Percentiles rank a stretch among this genome's conserved stretches.
Evolutionary conservation across 2,888 invertebrate species (phyloP).

Genomic region (Idaea straminata): DNA sequence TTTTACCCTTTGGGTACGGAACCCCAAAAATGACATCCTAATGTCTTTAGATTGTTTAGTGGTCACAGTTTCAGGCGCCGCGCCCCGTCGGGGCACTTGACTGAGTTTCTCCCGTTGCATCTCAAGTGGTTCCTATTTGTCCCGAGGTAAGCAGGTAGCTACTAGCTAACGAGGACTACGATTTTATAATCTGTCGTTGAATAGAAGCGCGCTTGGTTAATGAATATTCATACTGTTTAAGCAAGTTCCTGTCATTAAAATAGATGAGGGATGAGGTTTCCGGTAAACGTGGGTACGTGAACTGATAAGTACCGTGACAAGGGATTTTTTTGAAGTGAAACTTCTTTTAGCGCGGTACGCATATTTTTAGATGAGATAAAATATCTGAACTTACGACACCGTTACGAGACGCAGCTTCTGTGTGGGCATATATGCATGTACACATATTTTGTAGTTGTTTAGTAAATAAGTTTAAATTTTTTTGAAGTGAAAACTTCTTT

Average conservation of each 20-base stretch:
- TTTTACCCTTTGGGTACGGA: too few species aligned
- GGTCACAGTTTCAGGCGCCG: not conserved
- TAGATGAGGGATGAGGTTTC: not conserved
- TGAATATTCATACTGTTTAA: slow-evolving; percentile 4
- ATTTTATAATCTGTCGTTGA: slow-evolving; percentile 8
- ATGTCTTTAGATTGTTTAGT: not conserved
- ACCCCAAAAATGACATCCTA: too few species aligned
- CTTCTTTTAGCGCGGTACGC: too few species aligned
- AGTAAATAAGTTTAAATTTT: too few species aligned
- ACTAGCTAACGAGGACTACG: slow-evolving; percentile 6
- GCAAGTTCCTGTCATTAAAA: not conserved
- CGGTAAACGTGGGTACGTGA: not conserved
- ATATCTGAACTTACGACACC: too few species aligned
- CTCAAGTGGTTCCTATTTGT: slow-evolving; percentile 24
- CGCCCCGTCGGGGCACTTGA: not conserved
- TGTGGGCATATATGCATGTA: too few species aligned
- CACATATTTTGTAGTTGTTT: too few species aligned
- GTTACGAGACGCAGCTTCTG: too few species aligned
- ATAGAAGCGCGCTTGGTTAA: slow-evolving; percentile 9
- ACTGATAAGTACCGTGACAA: too few species aligned
- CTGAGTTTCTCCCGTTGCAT: slow-evolving; percentile 16
- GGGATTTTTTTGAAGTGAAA: too few species aligned
- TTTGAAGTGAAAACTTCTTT: too few species aligned
- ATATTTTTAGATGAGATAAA: too few species aligned
- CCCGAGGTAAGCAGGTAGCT: slow-evolving; percentile 9